These are phyloP conservation scores for Trachelus iudaicus DNA, from an alignment of 2,888 invertebrate species.

Conservation along the genomic window DNA sequence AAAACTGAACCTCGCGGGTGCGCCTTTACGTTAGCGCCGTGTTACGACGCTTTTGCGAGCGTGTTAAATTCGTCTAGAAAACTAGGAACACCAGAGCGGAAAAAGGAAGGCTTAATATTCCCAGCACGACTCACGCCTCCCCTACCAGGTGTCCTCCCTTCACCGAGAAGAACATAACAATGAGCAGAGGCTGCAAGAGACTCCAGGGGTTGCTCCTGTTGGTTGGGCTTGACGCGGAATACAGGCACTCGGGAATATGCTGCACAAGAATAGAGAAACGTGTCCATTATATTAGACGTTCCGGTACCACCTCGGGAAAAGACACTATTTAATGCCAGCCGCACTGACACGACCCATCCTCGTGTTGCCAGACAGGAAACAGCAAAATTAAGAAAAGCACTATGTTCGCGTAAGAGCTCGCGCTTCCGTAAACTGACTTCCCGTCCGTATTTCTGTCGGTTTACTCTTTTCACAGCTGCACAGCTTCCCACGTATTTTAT, in stretches of 20 bases:
- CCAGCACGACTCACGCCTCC: background rate
- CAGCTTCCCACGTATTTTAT: background rate
- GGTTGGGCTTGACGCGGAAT: background rate
- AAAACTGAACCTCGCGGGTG: background rate
- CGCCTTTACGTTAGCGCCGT: background rate
- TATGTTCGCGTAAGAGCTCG: background rate
- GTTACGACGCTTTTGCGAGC: background rate
- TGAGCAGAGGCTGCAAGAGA: background rate
- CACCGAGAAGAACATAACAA: slow-evolving; percentile 7
- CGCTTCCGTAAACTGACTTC: background rate
- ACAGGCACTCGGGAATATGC: slow-evolving; percentile 1
- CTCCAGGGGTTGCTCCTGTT: background rate
- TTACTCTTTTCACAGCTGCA: background rate
- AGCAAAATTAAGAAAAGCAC: slow-evolving; percentile 1
- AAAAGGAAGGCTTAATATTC: slow-evolving; percentile 2
- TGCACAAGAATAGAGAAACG: slow-evolving; percentile 4
- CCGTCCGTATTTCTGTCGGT: background rate
- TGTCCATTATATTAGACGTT: slow-evolving; percentile 7
- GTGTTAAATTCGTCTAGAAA: background rate
- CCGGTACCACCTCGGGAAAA: background rate
- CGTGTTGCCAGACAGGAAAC: background rate
- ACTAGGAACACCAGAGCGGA: background rate
- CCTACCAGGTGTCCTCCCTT: background rate
- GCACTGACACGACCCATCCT: background rate
- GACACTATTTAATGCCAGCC: background rate